Evolutionary conservation across 2,888 invertebrate genomes (phyloP), one percentile per base, ranked within the genome.

Genomic region (Agrilus biguttatus): DNA sequence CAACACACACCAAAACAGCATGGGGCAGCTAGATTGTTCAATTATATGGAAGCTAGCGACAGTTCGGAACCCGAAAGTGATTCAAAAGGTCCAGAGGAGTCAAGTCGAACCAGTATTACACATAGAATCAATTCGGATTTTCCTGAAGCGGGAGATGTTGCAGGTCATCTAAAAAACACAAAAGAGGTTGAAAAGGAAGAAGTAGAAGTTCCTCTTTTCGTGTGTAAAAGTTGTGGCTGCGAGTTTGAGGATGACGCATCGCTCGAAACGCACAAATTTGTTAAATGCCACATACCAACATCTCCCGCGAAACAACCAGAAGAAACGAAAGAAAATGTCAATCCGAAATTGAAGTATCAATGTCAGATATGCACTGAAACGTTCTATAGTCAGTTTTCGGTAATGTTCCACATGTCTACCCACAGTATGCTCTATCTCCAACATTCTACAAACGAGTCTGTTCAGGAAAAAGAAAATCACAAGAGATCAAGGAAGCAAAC

Each of bases 1-100:
- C 56, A 53, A 17, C 62, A 65, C 44, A 52, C 61, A 6, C 61
- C 65, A 2, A 66, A 65, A 41, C 65, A 62, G 57, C 74, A 75
- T 51, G 80, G 80, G 49, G 80, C 80, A 44, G 79, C 78, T 52
- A 70, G 80, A 46, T 71, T 81, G 43, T 81, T 81, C 68, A 80
- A 75, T 57, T 83, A 77, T 71, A 73, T 80, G 71, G 83, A 78
- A 67, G 83, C 82, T 49, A 77, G 73, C 52, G 81, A 81, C 68
- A 79, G 79, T 54, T 80, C 80, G 43, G 80, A 77, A 59, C 72
- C 72, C 17, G 67, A 68, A 57, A 70, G 71, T 57, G 67, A 68
- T 46, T 57, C 58, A 28, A 51, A 58, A 41, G 67, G 69, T 57
- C 68, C 57, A 40, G 63, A 63, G 52, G 62, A 65, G 36, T 61